These are phyloP conservation scores for Abrostola tripartita DNA, from an alignment of 2,888 invertebrate species.

Conservation along the genomic window DNA sequence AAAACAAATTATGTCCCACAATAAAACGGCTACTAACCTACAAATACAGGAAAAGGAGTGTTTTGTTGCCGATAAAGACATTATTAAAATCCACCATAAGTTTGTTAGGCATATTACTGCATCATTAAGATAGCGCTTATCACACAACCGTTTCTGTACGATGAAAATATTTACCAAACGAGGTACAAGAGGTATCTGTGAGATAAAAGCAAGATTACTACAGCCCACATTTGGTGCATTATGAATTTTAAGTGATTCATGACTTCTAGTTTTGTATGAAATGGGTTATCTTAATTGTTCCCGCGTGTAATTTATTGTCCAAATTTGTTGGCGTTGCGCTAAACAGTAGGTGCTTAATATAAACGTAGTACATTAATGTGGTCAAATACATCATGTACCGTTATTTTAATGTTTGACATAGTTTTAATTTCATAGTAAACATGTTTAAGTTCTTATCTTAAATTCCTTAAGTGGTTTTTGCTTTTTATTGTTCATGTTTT, in stretches of 20 bases:
- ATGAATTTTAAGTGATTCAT: slow-evolving; percentile 75
- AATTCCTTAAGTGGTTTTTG: slow-evolving; percentile 22
- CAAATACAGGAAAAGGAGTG: slow-evolving; percentile 70
- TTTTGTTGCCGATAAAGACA: slow-evolving; percentile 75
- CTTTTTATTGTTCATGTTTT: slow-evolving; percentile 1
- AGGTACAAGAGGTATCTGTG: slow-evolving; percentile 65
- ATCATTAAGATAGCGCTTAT: slow-evolving; percentile 81
- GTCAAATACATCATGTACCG: slow-evolving; percentile 53
- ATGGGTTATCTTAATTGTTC: slow-evolving; percentile 78
- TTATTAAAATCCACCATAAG: slow-evolving; percentile 72
- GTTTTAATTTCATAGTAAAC: slow-evolving; percentile 45
- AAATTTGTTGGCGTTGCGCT: slow-evolving; percentile 55
- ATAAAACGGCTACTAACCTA: slow-evolving; percentile 70
- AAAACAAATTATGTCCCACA: slow-evolving; percentile 67
- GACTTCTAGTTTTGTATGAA: slow-evolving; percentile 67
- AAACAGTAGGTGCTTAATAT: slow-evolving; percentile 56
- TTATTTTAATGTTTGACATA: slow-evolving; percentile 47
- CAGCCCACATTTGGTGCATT: slow-evolving; percentile 78
- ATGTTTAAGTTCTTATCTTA: slow-evolving; percentile 20
- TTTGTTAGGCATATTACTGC: slow-evolving; percentile 70
- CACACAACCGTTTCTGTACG: slow-evolving; percentile 70
- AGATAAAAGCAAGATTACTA: slow-evolving; percentile 76
- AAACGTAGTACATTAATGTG: slow-evolving; percentile 54
- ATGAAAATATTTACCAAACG: slow-evolving; percentile 75
- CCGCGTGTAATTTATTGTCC: slow-evolving; percentile 62